phyloP scores from a whole-genome alignment of 2,113 vertebrate species.

The Leiothrix lutea region DNA sequence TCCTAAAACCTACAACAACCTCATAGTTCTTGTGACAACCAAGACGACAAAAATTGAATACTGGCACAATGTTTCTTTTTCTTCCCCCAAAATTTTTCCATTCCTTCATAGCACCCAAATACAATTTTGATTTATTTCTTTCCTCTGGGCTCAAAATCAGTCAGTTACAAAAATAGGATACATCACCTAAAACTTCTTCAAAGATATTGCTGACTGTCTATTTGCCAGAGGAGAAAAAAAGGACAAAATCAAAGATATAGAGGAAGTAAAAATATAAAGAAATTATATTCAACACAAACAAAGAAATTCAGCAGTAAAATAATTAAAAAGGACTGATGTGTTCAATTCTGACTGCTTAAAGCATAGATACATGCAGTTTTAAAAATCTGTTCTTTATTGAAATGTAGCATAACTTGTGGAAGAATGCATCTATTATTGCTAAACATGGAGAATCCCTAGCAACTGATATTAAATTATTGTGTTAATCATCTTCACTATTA shows the following conservation, averaged over 20 bases:
- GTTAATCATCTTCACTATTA: neutral
- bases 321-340: neutral
- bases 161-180: neutral
- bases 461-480: neutral
- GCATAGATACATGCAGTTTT: neutral
- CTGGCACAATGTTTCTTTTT: neutral
- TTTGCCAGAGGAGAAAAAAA: neutral
- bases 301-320: neutral
- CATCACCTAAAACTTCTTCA: neutral
- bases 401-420: neutral
- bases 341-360: neutral
- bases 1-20: neutral
- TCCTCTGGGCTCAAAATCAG: neutral
- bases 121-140: neutral
- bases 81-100: neutral
- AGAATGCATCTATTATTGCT: neutral
- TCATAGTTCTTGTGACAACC: neutral
- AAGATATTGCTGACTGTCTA: neutral
- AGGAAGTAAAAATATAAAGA: neutral
- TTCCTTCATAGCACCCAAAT: neutral
- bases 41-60: neutral
- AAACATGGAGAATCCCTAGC: neutral
- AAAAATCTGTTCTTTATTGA: neutral
- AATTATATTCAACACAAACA: neutral
- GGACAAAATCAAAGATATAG: neutral